Base-by-base conservation (phyloP, 2,113 vertebrate species). In the Oncorhynchus nerka region DNA sequence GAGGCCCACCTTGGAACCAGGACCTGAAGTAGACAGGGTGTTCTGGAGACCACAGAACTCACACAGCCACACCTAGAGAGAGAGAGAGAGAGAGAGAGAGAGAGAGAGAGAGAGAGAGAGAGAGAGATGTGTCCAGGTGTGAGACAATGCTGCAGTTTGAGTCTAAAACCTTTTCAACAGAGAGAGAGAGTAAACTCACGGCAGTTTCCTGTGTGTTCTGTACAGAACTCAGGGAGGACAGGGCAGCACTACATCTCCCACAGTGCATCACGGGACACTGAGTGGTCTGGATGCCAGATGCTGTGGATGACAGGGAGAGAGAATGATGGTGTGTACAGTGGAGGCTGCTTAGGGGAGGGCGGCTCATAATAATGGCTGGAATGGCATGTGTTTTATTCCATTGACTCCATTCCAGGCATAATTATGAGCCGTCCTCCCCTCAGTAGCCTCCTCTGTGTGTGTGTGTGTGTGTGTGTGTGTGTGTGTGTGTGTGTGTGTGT, bases 1-100 rank as follows among this genome's bases (percentile, higher is more conserved):
- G 24, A 2, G 0, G 6, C 59, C 59, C 59, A 62, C 7, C 59
- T 22, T 62, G n/a, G 59, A 20, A 62, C 59, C 19, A 22, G 78
- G 20, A 67, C 55, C 34, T 59, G 57, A 1, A 81, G 28, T 66
- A 13, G 12, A 15, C 2, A 82, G 70, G 15, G 48, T 57, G 59
- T 90, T 90, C 26, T 84, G 73, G 49, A 74, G 70, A 2, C 80
- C 68, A 65, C 89, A 90, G 80, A 90, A 90, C 74, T 90, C 89
- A 80, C 89, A 90, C 7, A 64, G 34, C 89, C 89, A 90, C n/a
- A 81, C 72, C 89, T 89, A 20, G 30, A 30, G 8, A 66, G 24
- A 30, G 13, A 30, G 13, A 30, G 4, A 66, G 13, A 26, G 11
- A 15, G 22, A 66, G 4, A 64, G 5, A 34, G 34, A 34, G 34